Conservation (phyloP, 2,113 vertebrate genomes). For the Rostratula benghalensis region DNA sequence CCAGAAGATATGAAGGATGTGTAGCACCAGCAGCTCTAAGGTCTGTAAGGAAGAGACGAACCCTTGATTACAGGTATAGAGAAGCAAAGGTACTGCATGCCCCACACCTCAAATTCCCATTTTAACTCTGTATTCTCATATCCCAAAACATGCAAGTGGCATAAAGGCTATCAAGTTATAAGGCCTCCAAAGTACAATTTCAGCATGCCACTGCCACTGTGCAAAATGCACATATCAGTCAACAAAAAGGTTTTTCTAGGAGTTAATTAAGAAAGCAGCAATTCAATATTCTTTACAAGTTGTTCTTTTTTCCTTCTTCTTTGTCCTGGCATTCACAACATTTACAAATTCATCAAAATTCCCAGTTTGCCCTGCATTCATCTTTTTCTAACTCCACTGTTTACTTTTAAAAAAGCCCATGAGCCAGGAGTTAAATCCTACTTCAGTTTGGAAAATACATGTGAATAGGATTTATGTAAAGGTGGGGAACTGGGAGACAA, state of each 20-base stretch:
- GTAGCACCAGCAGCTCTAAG: neutral
- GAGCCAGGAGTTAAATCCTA: neutral
- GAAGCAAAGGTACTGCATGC: neutral
- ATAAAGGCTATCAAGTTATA: neutral
- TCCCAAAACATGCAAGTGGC: neutral
- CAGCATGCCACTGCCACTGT: no score
- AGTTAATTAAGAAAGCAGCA: neutral
- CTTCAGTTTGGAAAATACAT: neutral
- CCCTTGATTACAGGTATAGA: neutral
- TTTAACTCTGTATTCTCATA: accelerated
- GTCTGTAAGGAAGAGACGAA: neutral
- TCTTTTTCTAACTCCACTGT: neutral
- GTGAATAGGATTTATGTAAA: neutral
- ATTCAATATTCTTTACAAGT: neutral
- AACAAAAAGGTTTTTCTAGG: accelerated
- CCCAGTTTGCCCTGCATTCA: accelerated
- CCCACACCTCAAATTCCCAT: neutral
- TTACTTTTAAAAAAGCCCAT: neutral
- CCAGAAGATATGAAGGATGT: neutral
- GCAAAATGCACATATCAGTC: neutral
- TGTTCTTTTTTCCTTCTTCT: neutral
- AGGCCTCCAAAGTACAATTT: neutral
- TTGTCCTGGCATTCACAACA: neutral
- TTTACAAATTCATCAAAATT: neutral
- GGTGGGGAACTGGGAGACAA: neutral